Conservation (phyloP, 2,113 vertebrate species). For the Hoplias malabaricus region DNA sequence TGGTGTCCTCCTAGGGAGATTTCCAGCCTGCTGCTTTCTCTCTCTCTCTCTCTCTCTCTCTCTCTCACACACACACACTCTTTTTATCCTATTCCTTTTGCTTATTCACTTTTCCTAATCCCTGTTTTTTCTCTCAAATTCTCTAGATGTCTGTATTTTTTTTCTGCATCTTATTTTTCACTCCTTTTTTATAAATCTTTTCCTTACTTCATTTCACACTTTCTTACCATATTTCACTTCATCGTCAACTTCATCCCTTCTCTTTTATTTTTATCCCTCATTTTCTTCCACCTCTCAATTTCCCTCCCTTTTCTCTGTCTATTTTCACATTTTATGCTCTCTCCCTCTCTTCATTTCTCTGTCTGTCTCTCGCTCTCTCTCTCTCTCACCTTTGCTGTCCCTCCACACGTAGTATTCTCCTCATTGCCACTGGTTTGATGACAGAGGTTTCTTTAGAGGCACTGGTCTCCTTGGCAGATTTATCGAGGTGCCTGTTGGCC, state of each 20-base stretch:
- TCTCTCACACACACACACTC: no score
- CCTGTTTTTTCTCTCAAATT: neutral
- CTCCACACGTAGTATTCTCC: slow-evolving; percentile 38
- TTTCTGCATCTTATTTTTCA: neutral
- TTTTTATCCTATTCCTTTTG: slow-evolving; percentile 5
- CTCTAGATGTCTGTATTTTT: no score
- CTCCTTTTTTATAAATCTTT: neutral
- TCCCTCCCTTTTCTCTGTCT: neutral
- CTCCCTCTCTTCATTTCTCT: neutral
- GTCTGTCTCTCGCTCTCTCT: neutral
- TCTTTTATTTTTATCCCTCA: neutral
- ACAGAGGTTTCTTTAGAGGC: slow-evolving; percentile 50
- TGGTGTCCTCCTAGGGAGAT: neutral
- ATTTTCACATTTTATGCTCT: neutral
- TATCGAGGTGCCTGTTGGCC: slow-evolving; percentile 66
- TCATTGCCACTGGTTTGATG: slow-evolving; percentile 52
- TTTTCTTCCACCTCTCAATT: neutral
- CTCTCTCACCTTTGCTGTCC: no score
- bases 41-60: neutral
- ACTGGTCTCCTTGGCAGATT: slow-evolving; percentile 59
- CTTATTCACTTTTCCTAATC: neutral
- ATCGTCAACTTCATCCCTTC: no score
- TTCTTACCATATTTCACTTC: no score
- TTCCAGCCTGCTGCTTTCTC: neutral
- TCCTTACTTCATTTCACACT: neutral